phyloP scores from a whole-genome alignment of 2,888 invertebrate genomes.

The Syrista parreyssii region DNA sequence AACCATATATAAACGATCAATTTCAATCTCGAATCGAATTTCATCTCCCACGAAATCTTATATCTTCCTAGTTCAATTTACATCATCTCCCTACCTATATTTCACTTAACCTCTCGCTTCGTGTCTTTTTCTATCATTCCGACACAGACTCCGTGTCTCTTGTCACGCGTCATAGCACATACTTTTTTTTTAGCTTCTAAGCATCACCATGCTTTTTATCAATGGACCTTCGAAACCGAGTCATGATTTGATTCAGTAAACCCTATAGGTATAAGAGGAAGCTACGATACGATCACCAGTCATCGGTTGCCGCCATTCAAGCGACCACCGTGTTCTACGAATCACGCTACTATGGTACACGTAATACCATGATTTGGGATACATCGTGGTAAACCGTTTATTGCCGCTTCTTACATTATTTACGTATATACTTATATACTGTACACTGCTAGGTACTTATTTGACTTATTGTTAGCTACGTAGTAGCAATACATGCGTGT shows the following conservation, averaged over 20 bases:
- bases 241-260: slow-evolving; percentile 4
- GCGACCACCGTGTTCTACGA: not conserved
- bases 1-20: not conserved
- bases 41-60: not conserved
- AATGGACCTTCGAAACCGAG: not conserved
- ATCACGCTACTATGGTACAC: not conserved
- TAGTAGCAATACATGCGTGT: not conserved
- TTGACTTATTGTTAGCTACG: not conserved
- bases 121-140: not conserved
- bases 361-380: not conserved
- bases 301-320: not conserved
- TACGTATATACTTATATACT: not conserved
- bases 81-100: not conserved
- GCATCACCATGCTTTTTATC: not conserved
- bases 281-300: slow-evolving; percentile 5
- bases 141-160: not conserved
- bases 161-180: not conserved
- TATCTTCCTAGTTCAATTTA: not conserved
- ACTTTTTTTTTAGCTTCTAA: not conserved
- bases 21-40: not conserved
- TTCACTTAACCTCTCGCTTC: not conserved
- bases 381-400: not conserved
- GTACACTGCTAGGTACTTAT: not conserved
- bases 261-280: not conserved
- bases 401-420: not conserved